Base-by-base conservation (phyloP, 2,888 invertebrate species). In the Lydus trimaculatus region DNA sequence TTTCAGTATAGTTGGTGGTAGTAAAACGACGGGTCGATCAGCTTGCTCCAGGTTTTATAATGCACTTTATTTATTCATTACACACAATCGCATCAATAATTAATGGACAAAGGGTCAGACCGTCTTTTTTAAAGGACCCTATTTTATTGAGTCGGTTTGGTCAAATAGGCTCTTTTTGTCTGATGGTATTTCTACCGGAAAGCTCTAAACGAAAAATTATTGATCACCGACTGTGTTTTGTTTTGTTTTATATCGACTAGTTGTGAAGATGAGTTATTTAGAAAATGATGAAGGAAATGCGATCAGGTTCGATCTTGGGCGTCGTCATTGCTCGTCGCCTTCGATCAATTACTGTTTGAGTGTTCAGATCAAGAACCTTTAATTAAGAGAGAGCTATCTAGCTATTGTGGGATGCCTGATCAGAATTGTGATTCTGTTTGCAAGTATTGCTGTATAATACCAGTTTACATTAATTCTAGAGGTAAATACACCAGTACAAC, bases 11-110 rank as follows among this genome's bases (percentile, higher is more conserved):
- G 48, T 9, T 23, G 69, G 28, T 28, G 20, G 48, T 52, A 52
- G 48, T 52, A 52, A 52, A 59, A 43, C 58, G 39, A 17, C 64
- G 20, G 71, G 72, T 70, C 78, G 73, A 73, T 72, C 76, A 79
- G 76, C 76, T 79, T 4, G 28, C 72, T 72, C 76, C 76, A 79
- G 79, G 80, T 82, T 83, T 83, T 83, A 82, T 84, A 84, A 84
- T 84, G 84, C 83, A 81, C 80, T 81, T 85, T 84, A 85, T 81
- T 85, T 85, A 85, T 85, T 85, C 85, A 85, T 85, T 82, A 84
- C 84, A 84, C 84, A 84, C 85, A 85, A 85, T 85, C 84, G 82
- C 80, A 79, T 84, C 80, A 84, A 84, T 84, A 83, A 84, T 85
- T 85, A 84, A 85, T 84, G 84, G 83, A 79, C 76, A 78, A 52